Conservation (phyloP, 1,140 invertebrate species). For the Potamilus streckersoni region DNA sequence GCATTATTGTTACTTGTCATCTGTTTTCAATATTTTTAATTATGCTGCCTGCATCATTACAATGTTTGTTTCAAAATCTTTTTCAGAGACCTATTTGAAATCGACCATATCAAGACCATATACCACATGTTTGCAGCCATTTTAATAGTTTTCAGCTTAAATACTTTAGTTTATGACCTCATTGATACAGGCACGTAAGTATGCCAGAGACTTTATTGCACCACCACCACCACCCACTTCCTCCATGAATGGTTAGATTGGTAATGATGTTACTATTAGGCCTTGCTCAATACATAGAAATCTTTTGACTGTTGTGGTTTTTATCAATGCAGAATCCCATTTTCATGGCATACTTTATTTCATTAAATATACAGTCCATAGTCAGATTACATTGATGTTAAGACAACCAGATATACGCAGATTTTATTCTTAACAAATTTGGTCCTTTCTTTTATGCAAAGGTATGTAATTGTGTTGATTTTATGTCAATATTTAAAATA, state of each 20-base stretch:
- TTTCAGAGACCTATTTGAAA: constrained; percentile 80
- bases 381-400: background rate
- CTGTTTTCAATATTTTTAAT: constrained; percentile 11
- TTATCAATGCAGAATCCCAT: no score
- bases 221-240: no score
- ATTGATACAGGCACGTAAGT: constrained; percentile 81
- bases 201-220: background rate
- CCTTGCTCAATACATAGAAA: no score
- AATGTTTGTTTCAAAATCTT: constrained; percentile 9
- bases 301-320: no score
- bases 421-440: background rate
- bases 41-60: background rate
- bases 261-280: background rate
- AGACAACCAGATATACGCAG: background rate
- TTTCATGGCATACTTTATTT: no score
- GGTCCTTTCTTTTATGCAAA: no score
- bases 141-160: constrained; percentile 80
- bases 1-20: background rate
- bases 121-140: constrained; percentile 88
- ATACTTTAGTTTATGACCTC: constrained; percentile 80
- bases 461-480: background rate
- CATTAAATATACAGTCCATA: no score
- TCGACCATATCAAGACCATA: constrained; percentile 83
- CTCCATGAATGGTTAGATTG: background rate
- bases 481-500: background rate